Evolutionary conservation across 2,888 invertebrate genomes (phyloP).

Genomic region (Pristionchus mayeri): DNA sequence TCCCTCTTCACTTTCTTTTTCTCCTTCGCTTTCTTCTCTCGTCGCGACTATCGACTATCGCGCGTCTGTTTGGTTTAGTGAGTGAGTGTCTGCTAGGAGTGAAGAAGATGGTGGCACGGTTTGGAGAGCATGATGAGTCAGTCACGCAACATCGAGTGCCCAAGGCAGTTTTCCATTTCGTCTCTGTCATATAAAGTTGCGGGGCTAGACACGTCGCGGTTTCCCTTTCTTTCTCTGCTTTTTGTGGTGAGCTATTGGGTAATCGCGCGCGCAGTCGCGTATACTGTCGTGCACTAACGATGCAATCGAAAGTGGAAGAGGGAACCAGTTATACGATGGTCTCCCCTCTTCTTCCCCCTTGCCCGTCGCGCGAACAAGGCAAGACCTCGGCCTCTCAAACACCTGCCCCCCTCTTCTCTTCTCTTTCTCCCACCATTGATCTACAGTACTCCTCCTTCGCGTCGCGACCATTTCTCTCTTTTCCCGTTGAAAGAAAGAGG

Average conservation of each 20-base stretch:
- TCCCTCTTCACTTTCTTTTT: neutral
- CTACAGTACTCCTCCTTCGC: neutral
- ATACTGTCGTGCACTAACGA: constrained; percentile 13
- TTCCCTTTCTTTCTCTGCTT: neutral
- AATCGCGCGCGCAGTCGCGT: neutral
- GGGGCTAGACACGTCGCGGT: neutral
- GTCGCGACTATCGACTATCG: neutral
- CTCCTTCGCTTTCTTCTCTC: neutral
- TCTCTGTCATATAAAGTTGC: neutral
- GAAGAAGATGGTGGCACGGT: neutral
- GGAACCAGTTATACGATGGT: constrained; percentile 15
- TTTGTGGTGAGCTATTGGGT: too few species aligned
- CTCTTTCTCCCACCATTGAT: constrained; percentile 9
- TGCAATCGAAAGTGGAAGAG: constrained; percentile 17
- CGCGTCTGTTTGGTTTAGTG: constrained; percentile 31
- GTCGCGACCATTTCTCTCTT: too few species aligned
- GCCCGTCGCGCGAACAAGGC: neutral
- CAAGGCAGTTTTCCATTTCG: neutral
- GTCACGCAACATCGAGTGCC: neutral
- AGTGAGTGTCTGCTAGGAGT: neutral
- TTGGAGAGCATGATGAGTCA: neutral
- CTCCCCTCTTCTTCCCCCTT: neutral
- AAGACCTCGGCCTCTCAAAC: constrained; percentile 2
- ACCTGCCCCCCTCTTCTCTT: neutral
- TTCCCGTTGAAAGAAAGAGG: too few species aligned